phyloP scores from a whole-genome alignment of 2,888 invertebrate genomes.

The Sinotaia quadrata region DNA sequence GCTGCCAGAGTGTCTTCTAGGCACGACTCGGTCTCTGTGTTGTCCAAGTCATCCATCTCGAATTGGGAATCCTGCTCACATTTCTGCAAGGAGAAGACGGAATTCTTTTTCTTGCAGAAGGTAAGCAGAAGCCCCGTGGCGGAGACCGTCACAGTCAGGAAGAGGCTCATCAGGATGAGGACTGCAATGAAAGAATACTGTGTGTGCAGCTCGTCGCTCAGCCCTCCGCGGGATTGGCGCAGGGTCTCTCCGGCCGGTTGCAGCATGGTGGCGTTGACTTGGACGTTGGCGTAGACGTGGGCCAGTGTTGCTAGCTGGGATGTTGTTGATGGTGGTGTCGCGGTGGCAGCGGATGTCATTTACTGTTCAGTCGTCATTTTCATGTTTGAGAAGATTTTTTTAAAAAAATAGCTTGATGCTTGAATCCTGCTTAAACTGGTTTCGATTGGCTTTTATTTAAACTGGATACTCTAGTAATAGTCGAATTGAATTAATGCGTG shows the following conservation, averaged over 20 bases:
- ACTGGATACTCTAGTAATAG: too few species aligned
- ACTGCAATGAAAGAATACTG: constrained; percentile 48
- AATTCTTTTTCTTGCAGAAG: constrained; percentile 68
- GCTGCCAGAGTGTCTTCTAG: constrained; percentile 24
- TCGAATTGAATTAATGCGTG: too few species aligned
- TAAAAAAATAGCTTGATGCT: not conserved
- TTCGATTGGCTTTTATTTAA: too few species aligned
- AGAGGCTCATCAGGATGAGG: constrained; percentile 60
- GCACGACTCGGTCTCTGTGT: constrained; percentile 52
- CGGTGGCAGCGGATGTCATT: not conserved
- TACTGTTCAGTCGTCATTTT: not conserved
- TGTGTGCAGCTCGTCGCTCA: constrained; percentile 24
- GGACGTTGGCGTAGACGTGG: not conserved
- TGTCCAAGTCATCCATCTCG: constrained; percentile 63
- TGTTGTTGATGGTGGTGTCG: not conserved
- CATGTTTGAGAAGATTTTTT: too few species aligned
- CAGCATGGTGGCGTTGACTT: not conserved
- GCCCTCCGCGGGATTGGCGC: not conserved
- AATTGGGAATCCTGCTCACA: constrained; percentile 59
- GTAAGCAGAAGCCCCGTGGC: constrained; percentile 61
- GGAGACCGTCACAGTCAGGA: constrained; percentile 61
- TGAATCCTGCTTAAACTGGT: too few species aligned
- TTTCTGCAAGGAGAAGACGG: constrained; percentile 62
- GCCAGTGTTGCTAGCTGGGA: constrained; percentile 1
- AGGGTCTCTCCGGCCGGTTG: not conserved